Conservation (phyloP, 2,888 invertebrate genomes). For the Smittia aterrima region DNA sequence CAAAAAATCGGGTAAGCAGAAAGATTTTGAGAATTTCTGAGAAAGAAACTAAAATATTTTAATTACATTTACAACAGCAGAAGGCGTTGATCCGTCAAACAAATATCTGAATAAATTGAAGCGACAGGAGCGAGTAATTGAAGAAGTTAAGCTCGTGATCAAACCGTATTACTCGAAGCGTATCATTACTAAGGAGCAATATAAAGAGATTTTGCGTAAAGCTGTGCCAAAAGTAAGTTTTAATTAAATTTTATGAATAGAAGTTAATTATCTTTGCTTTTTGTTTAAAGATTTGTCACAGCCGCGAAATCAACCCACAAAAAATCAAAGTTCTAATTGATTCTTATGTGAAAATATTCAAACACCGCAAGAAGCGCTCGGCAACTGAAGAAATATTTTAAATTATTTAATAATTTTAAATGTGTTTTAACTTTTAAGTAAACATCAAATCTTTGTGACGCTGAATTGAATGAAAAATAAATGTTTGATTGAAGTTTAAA, state of each 20-base stretch:
- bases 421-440: neutral
- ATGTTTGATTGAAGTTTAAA: no score
- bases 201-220: slow-evolving; percentile 38
- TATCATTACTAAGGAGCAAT: slow-evolving; percentile 29
- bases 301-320: slow-evolving; percentile 32
- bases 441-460: neutral
- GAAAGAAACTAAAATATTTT: neutral
- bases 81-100: neutral
- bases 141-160: slow-evolving; percentile 31
- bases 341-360: slow-evolving; percentile 15
- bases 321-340: slow-evolving; percentile 35
- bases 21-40: neutral
- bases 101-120: slow-evolving; percentile 33
- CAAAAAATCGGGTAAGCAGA: neutral
- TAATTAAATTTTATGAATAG: neutral
- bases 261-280: neutral
- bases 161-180: slow-evolving; percentile 29
- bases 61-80: neutral
- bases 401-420: neutral
- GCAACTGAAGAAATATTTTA: neutral
- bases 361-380: slow-evolving; percentile 3
- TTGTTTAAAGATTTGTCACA: slow-evolving; percentile 26
- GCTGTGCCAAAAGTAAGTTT: slow-evolving; percentile 34
- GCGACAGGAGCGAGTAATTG: slow-evolving; percentile 35
- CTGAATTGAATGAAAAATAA: neutral